These are phyloP conservation scores for Octonoba sinensis DNA, from an alignment of 2,888 invertebrate genomes.

Conservation along the genomic window DNA sequence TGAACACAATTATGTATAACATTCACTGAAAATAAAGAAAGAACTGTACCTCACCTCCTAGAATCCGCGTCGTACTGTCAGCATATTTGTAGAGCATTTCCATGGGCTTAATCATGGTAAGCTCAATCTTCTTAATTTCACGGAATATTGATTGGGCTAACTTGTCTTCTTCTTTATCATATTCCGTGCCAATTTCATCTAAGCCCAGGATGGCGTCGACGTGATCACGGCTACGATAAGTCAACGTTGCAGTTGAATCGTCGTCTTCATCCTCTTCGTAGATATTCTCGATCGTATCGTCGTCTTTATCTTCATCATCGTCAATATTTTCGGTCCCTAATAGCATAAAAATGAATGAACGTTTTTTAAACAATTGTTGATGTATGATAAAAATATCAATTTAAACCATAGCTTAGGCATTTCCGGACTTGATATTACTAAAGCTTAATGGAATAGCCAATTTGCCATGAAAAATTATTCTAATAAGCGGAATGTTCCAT, in stretches of 20 bases:
- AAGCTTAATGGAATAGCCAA: no score
- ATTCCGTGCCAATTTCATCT: conserved; percentile 75
- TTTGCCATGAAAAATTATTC: no score
- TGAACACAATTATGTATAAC: background rate
- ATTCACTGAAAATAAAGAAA: background rate
- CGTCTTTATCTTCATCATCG: conserved; percentile 35
- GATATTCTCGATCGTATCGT: conserved; percentile 55
- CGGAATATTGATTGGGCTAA: conserved; percentile 77
- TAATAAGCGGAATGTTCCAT: no score
- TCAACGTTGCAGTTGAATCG: conserved; percentile 77
- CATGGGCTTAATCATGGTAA: conserved; percentile 88
- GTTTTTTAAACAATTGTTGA: background rate
- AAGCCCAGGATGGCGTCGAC: conserved; percentile 77
- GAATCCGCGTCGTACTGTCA: conserved; percentile 88
- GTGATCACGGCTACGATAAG: conserved; percentile 79
- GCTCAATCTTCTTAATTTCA: conserved; percentile 87
- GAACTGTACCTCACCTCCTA: conserved; percentile 58
- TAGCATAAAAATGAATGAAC: background rate
- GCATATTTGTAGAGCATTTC: conserved; percentile 92
- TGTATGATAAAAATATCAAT: no score
- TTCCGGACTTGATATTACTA: no score
- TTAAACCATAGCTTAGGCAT: no score
- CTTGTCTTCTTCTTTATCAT: conserved; percentile 65
- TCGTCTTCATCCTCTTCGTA: conserved; percentile 70
- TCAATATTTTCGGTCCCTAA: conserved; percentile 1